Conservation (phyloP, 2,888 invertebrate species). For the Agonopterix subpropinquella region DNA sequence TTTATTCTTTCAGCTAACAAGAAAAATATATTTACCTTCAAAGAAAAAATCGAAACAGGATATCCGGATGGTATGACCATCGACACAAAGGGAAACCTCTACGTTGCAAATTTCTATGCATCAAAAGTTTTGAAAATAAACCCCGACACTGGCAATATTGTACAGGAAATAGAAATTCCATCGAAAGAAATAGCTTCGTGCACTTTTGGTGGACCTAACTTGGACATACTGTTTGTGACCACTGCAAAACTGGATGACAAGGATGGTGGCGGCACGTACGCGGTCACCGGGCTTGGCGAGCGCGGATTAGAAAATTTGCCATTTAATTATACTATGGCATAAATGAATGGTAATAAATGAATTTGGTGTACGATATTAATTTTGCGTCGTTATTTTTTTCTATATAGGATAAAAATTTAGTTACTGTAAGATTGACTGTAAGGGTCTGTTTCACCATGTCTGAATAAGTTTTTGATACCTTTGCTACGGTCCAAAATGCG, state of each 20-base stretch:
- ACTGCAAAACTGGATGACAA: slow-evolving; percentile 61
- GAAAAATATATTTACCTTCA: slow-evolving; percentile 76
- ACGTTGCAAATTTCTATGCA: slow-evolving; percentile 83
- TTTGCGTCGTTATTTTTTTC: too few relatives aligned
- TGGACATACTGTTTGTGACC: slow-evolving; percentile 81
- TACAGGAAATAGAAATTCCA: slow-evolving; percentile 69
- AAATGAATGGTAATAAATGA: too few relatives aligned
- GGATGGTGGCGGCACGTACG: slow-evolving; percentile 66
- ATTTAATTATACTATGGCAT: neutral
- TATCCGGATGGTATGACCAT: slow-evolving; percentile 85
- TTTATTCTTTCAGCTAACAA: slow-evolving; percentile 70
- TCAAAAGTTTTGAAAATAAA: slow-evolving; percentile 73
- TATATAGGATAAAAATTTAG: too few relatives aligned
- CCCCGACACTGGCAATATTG: slow-evolving; percentile 69
- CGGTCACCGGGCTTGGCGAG: slow-evolving; percentile 65
- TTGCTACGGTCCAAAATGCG: too few relatives aligned
- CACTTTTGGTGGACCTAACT: slow-evolving; percentile 82
- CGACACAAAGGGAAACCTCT: slow-evolving; percentile 84
- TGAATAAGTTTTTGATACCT: too few relatives aligned
- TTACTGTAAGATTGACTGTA: too few relatives aligned
- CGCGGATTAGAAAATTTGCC: slow-evolving; percentile 43
- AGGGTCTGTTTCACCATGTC: too few relatives aligned
- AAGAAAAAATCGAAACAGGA: slow-evolving; percentile 44
- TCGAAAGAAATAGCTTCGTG: slow-evolving; percentile 82
- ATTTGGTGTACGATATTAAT: too few relatives aligned